These are phyloP conservation scores for Molanna angustata DNA, from an alignment of 2,888 invertebrate species.

Conservation along the genomic window DNA sequence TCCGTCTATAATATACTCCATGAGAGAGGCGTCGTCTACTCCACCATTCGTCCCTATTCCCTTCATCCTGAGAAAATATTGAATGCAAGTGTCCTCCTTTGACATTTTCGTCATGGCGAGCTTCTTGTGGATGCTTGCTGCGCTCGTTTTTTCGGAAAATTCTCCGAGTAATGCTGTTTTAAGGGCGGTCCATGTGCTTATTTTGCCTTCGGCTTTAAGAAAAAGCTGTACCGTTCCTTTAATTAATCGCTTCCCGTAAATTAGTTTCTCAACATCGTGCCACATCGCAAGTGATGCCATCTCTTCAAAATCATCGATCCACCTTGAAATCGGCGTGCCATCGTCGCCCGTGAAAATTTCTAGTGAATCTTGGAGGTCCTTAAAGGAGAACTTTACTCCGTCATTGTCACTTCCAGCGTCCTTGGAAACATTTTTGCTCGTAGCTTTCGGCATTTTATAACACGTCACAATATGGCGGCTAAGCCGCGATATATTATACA, in stretches of 20 bases:
- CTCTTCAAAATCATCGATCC: conserved; percentile 2
- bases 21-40: not conserved
- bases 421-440: not conserved
- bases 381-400: not conserved
- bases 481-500: no score
- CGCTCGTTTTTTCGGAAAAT: not conserved
- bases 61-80: not conserved
- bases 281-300: not conserved
- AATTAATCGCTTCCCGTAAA: not conserved
- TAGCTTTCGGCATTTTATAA: conserved; percentile 1
- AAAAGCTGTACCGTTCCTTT: conserved; percentile 1
- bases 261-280: not conserved
- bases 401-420: not conserved
- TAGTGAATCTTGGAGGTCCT: not conserved
- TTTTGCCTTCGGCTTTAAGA: not conserved
- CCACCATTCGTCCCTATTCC: not conserved
- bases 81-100: not conserved
- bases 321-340: not conserved
- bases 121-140: not conserved
- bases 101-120: not conserved
- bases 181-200: not conserved
- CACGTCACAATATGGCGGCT: no score
- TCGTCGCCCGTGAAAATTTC: not conserved
- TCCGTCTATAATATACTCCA: conserved; percentile 2
- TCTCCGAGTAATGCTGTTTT: not conserved